These are phyloP conservation scores for Helicoverpa armigera DNA, from an alignment of 1,140 invertebrate species.

Conservation along the genomic window DNA sequence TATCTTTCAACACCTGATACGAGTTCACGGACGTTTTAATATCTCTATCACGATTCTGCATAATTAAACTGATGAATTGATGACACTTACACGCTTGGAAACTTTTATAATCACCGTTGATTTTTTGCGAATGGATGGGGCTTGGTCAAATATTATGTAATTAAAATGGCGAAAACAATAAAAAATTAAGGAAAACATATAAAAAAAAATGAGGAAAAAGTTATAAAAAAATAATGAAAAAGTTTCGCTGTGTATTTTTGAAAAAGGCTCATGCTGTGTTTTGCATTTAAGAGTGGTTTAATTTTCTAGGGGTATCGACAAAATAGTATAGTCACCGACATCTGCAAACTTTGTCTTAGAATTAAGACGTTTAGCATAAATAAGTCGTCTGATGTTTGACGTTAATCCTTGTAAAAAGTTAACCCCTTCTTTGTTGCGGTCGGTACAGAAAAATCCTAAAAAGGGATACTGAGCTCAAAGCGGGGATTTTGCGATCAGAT, in stretches of 20 bases:
- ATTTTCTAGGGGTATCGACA: too few species aligned
- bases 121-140: neutral
- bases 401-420: constrained; percentile 69
- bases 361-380: constrained; percentile 22
- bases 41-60: constrained; percentile 66
- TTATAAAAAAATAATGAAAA: neutral
- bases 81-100: constrained; percentile 44
- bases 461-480: constrained; percentile 54
- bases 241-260: too few species aligned
- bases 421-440: constrained; percentile 54
- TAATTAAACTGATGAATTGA: constrained; percentile 59
- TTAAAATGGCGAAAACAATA: constrained; percentile 33
- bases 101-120: constrained; percentile 31
- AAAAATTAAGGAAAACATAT: neutral
- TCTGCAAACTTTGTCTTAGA: constrained; percentile 4
- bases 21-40: constrained; percentile 61
- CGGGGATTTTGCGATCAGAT: constrained; percentile 43
- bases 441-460: constrained; percentile 42
- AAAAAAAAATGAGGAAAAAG: neutral
- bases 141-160: constrained; percentile 17
- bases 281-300: too few species aligned
- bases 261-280: too few species aligned
- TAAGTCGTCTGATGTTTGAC: constrained; percentile 53
- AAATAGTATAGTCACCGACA: neutral
- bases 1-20: constrained; percentile 49